These are phyloP conservation scores for Sarcophaga variegata DNA, from an alignment of 2,888 invertebrate species.

Conservation along the genomic window DNA sequence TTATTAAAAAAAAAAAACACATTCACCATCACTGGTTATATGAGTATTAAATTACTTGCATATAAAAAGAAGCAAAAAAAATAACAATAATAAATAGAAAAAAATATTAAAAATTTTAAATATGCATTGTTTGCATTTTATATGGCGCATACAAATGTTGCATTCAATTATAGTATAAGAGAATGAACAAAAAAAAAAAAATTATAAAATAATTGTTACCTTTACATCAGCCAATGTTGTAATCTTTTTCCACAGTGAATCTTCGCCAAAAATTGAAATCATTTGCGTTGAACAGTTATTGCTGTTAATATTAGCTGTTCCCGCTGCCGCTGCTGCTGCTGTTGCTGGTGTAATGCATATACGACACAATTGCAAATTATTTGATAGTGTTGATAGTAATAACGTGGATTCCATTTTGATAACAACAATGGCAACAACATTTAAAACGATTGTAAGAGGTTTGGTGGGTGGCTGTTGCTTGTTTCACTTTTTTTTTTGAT, in stretches of 20 bases:
- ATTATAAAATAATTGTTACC: constrained; percentile 71
- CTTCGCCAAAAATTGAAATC: constrained; percentile 81
- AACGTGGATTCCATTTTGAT: constrained; percentile 71
- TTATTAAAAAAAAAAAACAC: background rate
- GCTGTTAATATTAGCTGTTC: constrained; percentile 40
- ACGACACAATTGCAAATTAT: constrained; percentile 78
- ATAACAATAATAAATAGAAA: background rate
- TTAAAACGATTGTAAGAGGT: constrained; percentile 19
- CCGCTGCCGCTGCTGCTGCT: constrained; percentile 52
- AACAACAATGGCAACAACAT: constrained; percentile 57
- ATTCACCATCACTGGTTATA: constrained; percentile 10
- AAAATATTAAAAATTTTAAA: too few species aligned
- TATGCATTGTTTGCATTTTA: background rate
- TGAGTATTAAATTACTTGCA: background rate
- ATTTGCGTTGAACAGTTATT: constrained; percentile 77
- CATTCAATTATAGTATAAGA: background rate
- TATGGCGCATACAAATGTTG: background rate
- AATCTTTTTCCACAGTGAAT: constrained; percentile 80
- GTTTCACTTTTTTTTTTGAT: constrained; percentile 8
- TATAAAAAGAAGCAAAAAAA: background rate
- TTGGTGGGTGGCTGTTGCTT: background rate
- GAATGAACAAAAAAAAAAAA: background rate
- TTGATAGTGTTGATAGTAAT: constrained; percentile 59
- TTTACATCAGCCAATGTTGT: constrained; percentile 80
- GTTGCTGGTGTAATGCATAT: constrained; percentile 79